Conservation (phyloP, 2,888 invertebrate species). For the Campoplex capitator region DNA sequence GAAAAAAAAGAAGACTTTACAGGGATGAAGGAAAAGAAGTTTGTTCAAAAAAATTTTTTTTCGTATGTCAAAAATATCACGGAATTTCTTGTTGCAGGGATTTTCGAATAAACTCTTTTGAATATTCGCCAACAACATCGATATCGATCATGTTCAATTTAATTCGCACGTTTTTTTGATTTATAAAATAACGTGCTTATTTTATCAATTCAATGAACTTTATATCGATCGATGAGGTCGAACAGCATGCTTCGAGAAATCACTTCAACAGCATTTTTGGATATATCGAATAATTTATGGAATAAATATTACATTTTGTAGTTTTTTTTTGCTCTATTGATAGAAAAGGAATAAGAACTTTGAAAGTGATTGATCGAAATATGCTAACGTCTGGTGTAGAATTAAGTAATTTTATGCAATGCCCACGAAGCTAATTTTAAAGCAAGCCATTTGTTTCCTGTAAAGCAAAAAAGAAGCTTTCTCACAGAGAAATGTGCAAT, state of each 20-base stretch:
- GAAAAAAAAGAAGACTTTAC: constrained; percentile 1
- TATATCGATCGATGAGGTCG: not conserved
- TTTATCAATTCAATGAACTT: no score
- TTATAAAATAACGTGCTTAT: no score
- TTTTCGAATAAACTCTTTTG: not conserved
- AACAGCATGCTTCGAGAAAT: not conserved
- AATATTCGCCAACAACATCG: not conserved
- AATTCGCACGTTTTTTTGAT: no score
- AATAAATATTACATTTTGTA: not conserved
- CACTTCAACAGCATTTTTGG: not conserved
- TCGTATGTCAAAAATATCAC: constrained; percentile 20
- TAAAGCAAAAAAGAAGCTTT: constrained; percentile 55
- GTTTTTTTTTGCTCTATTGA: not conserved
- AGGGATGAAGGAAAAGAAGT: constrained; percentile 10
- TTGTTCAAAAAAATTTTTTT: constrained; percentile 10
- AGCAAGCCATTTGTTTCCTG: constrained; percentile 40
- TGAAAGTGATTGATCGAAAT: not conserved
- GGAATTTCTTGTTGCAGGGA: constrained; percentile 4
- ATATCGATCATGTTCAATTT: no score
- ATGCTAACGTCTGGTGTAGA: not conserved
- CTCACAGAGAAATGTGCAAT: constrained; percentile 30
- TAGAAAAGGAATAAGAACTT: not conserved
- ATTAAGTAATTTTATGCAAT: constrained; percentile 39
- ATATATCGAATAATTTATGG: no score
- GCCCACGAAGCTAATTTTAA: constrained; percentile 48